Percentiles rank a stretch among this genome's conserved stretches.
phyloP scores from a whole-genome alignment of 2,888 invertebrate species.

The Ptychoptera contaminata region DNA sequence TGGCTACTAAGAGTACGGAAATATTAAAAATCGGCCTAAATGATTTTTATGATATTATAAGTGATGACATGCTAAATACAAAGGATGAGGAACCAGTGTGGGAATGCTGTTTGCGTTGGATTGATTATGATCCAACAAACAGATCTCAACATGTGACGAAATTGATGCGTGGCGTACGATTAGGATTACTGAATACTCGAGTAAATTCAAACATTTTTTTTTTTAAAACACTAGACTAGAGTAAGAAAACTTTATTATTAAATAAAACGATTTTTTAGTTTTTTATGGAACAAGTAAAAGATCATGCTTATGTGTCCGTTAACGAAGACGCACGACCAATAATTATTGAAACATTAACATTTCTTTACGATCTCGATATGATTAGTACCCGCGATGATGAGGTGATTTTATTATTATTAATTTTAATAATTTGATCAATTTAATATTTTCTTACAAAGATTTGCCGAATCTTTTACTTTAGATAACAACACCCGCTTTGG shows the following conservation, averaged over 20 bases:
- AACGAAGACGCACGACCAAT: conserved; percentile 74
- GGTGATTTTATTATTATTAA: conserved; percentile 28
- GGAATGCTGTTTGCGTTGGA: conserved; percentile 78
- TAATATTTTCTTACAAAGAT: background rate
- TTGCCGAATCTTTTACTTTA: conserved; percentile 13
- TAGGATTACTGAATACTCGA: conserved; percentile 68
- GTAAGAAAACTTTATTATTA: too few relatives aligned
- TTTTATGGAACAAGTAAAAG: conserved; percentile 79
- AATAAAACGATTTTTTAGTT: conserved; percentile 41
- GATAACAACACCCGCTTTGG: conserved; percentile 65
- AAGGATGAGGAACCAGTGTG: conserved; percentile 78
- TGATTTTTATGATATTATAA: conserved; percentile 60
- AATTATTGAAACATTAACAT: conserved; percentile 80
- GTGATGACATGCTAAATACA: conserved; percentile 72
- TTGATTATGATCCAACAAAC: conserved; percentile 55
- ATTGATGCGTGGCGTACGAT: conserved; percentile 62
- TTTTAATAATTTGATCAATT: too few relatives aligned
- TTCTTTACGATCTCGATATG: conserved; percentile 84
- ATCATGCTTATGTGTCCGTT: conserved; percentile 69
- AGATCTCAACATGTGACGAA: conserved; percentile 61
- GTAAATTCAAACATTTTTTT: conserved; percentile 21
- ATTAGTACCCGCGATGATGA: conserved; percentile 62
- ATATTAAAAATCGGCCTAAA: conserved; percentile 53
- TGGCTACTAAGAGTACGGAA: conserved; percentile 57
- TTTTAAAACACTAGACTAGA: background rate